Evolutionary conservation across 2,113 vertebrate species (phyloP).

Genomic region (Corythaeola cristata): DNA sequence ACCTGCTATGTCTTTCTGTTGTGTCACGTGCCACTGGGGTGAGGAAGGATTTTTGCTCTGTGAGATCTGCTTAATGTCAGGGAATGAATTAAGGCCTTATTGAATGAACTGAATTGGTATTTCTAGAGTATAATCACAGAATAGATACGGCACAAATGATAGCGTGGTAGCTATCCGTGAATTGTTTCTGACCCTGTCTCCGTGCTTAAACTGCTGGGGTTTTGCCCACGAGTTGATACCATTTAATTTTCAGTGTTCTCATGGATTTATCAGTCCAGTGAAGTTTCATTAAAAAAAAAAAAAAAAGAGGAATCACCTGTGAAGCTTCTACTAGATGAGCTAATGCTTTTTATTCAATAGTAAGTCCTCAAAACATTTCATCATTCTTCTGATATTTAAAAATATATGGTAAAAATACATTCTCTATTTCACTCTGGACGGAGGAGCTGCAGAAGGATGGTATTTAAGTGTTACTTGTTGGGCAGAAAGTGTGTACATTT

Average conservation of each 20-base stretch:
- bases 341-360: not conserved
- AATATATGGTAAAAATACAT: not conserved
- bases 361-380: not conserved
- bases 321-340: not conserved
- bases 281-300: not conserved
- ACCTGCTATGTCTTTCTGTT: not conserved
- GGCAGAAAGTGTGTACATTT: not conserved
- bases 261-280: not conserved
- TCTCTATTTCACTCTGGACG: not conserved
- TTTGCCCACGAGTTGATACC: not conserved
- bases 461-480: not conserved
- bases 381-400: not conserved
- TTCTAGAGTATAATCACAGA: not conserved
- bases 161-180: not conserved
- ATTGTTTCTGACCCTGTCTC: not conserved
- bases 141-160: fast-evolving
- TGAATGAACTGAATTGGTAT: not conserved
- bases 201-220: not conserved
- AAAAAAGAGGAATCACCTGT: not conserved
- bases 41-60: not conserved
- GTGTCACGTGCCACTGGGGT: fast-evolving
- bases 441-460: not conserved
- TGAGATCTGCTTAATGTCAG: not conserved
- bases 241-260: not conserved
- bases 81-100: not conserved